phyloP scores from a whole-genome alignment of 2,888 invertebrate species.

The Aleiodes testaceus region DNA sequence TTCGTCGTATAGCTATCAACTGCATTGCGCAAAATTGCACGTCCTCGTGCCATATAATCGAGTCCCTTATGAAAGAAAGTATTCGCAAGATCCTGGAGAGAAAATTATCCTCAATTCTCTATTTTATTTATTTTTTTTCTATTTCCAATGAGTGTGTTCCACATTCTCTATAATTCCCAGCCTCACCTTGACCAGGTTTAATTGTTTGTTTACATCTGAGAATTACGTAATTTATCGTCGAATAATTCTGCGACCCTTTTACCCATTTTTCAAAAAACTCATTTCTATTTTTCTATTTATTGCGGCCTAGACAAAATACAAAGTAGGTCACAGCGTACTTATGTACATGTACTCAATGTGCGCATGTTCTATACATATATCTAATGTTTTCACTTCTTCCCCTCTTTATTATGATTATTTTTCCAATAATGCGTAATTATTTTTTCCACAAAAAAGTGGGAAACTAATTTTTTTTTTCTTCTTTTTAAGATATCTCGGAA shows the following conservation, averaged over 20 bases:
- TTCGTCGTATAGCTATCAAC: constrained; percentile 50
- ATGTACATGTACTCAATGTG: constrained; percentile 46
- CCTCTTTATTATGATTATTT: no score
- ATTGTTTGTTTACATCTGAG: constrained; percentile 62
- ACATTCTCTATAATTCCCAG: constrained; percentile 66
- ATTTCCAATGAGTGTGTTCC: constrained; percentile 55
- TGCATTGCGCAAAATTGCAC: constrained; percentile 66
- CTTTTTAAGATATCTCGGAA: no score
- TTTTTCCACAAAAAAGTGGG: no score
- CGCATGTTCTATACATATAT: no score
- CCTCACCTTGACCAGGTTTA: constrained; percentile 64
- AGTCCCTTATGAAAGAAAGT: constrained; percentile 51
- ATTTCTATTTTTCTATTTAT: constrained; percentile 52
- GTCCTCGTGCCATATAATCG: constrained; percentile 25
- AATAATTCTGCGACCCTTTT: constrained; percentile 21
- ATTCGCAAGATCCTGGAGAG: constrained; percentile 38
- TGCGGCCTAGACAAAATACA: constrained; percentile 69
- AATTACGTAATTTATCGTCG: background rate
- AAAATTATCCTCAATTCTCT: no score
- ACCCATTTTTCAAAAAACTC: constrained; percentile 28
- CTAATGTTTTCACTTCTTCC: no score
- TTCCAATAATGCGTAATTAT: no score
- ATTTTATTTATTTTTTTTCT: constrained; percentile 30
- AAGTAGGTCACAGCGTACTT: constrained; percentile 70
- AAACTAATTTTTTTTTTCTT: no score